These are phyloP conservation scores for Holocentrus rufus DNA, from an alignment of 2,797 vertebrate genomes.

Conservation along the genomic window DNA sequence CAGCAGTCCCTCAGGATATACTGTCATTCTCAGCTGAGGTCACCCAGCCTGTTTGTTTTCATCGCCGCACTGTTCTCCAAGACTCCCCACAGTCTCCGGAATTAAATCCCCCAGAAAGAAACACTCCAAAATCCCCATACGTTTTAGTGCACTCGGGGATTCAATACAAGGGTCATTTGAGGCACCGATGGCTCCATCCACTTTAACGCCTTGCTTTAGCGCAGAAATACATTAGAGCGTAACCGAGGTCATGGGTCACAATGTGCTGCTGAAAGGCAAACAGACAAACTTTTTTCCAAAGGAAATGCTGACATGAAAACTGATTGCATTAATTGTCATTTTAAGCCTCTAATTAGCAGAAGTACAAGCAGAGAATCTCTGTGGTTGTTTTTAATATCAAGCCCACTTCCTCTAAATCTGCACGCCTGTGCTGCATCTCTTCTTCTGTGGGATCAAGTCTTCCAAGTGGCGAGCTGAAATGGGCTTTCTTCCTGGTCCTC, in stretches of 20 bases:
- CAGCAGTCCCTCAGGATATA: constrained; percentile 49
- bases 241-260: constrained; percentile 1
- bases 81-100: constrained; percentile 13
- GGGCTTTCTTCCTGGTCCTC: constrained; percentile 1
- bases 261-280: background rate
- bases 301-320: background rate
- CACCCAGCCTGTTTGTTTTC: constrained; percentile 67
- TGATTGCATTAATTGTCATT: background rate
- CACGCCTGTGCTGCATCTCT: too few relatives aligned
- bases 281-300: background rate
- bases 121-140: background rate
- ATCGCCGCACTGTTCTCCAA: constrained; percentile 26
- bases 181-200: constrained; percentile 20
- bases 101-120: constrained; percentile 30
- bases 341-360: too few relatives aligned
- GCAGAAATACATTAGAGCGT: background rate
- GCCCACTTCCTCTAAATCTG: too few relatives aligned
- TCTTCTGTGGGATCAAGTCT: too few relatives aligned
- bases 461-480: background rate
- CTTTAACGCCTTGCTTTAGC: background rate
- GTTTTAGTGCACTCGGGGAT: constrained; percentile 39
- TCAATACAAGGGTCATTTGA: constrained; percentile 11
- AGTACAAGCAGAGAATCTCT: background rate
- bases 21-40: constrained; percentile 64
- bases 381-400: too few relatives aligned